phyloP scores from a whole-genome alignment of 2,797 vertebrate genomes.

The Rallus crepitans region DNA sequence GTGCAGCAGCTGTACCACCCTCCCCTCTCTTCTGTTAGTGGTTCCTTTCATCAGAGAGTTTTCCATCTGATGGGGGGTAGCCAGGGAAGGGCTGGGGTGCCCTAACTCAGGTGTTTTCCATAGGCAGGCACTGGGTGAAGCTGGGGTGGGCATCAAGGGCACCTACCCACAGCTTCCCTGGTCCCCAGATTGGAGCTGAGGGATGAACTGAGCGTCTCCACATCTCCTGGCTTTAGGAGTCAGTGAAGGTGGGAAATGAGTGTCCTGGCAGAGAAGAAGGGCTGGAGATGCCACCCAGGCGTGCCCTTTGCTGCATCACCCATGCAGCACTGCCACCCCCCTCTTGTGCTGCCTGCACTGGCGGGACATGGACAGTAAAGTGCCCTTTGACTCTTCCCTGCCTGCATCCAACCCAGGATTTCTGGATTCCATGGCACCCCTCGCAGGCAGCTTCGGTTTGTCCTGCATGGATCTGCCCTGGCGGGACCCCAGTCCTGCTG shows the following conservation, averaged over 20 bases:
- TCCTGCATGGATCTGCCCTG: fast-evolving
- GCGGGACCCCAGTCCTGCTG: neutral
- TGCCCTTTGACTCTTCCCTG: neutral
- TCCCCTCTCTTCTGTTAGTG: neutral
- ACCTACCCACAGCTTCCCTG: neutral
- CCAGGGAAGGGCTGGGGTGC: neutral
- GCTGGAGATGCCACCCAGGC: neutral
- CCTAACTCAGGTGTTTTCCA: neutral
- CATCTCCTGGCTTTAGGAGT: neutral
- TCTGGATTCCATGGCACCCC: neutral
- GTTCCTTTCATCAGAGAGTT: neutral
- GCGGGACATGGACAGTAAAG: fast-evolving
- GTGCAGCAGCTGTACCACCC: neutral
- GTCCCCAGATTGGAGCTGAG: fast-evolving
- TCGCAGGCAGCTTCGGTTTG: neutral
- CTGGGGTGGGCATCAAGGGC: neutral
- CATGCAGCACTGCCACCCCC: neutral
- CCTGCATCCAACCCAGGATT: neutral
- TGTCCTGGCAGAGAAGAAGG: neutral
- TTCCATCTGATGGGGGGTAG: neutral
- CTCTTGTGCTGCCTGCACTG: neutral
- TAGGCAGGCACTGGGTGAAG: neutral
- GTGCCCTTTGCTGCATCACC: fast-evolving
- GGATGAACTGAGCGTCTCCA: neutral
- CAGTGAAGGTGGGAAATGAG: neutral